Evolutionary conservation across 2,113 vertebrate genomes (phyloP), one percentile per base, ranked within the genome.

Genomic region (Notarius lentiginosus): DNA sequence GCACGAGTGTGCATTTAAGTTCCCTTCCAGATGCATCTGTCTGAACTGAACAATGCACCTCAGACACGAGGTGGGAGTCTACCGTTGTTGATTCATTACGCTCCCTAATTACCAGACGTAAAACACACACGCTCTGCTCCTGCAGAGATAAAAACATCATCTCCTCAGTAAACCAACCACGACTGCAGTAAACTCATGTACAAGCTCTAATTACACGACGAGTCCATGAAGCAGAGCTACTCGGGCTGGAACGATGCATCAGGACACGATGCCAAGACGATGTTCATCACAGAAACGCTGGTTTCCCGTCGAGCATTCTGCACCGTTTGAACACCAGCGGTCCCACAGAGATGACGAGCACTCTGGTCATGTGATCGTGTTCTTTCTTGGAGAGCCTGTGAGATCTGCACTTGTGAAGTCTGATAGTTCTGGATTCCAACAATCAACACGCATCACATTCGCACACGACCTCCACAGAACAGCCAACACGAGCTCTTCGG

Each of bases 81-180:
- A 15, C 22, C 81, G 51, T 17, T 47, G 2, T 0, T 34, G 65
- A 85, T 89, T 79, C 22, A 82, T 77, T 80, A 73, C 84, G 5
- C 81, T 79, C 63, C 53, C 58, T 60, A 70, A 90, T 90, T 55
- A 82, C 77, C 34, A 41, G 73, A 34, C 80, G 83, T 68, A 68
- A 34, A 66, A 79, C 22, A 41, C 41, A 47, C 56, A 49, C 27
- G 60, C 84, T 61, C 51, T 47, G 20, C 56, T 41, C 58, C 79
- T 49, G 58, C 56, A 47, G 80, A 49, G 47, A 49, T 10, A 70
- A 70, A 70, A 70, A 41, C 68, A 17, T 18, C 68, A 7, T 2
- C 30, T 17, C 15, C 68, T 41, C 68, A 7, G 66, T 30, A 34
- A 30, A 2, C 30, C 68, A 5, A 66, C 24, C 63, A 10, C 10